Conservation (phyloP, 2,797 vertebrate genomes). For the Rhadinocentrus ornatus region DNA sequence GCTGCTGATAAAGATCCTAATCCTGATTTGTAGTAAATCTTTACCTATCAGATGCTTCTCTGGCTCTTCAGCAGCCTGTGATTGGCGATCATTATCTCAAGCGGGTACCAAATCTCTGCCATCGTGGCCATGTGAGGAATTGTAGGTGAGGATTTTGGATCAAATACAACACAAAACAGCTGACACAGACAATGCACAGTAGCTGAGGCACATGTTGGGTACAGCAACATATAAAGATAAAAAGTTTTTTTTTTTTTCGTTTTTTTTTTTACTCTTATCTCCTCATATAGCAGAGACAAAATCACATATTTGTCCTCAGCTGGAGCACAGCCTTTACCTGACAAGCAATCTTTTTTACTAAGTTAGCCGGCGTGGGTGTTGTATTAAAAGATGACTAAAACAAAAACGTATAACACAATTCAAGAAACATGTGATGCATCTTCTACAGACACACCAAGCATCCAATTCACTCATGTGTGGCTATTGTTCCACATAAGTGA, state of each 20-base stretch:
- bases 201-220: conserved; percentile 29
- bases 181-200: conserved; percentile 41
- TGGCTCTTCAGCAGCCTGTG: conserved; percentile 67
- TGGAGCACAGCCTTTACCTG: conserved; percentile 32
- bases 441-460: not conserved
- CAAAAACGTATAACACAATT: conserved; percentile 16
- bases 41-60: conserved; percentile 69
- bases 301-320: conserved; percentile 44
- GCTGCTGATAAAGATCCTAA: conserved; percentile 74
- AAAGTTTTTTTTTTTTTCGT: not conserved
- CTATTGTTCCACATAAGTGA: conserved; percentile 3
- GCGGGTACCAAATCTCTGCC: conserved; percentile 64
- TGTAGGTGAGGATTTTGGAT: conserved; percentile 68
- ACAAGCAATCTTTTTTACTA: conserved; percentile 25
- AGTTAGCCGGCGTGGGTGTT: conserved; percentile 28
- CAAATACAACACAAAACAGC: conserved; percentile 59
- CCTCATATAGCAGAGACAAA: conserved; percentile 39
- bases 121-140: conserved; percentile 66
- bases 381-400: conserved; percentile 22
- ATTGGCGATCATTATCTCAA: conserved; percentile 77
- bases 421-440: conserved; percentile 15
- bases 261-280: conserved; percentile 1
- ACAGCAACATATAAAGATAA: conserved; percentile 51
- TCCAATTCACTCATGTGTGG: not conserved
- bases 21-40: conserved; percentile 75